Evolutionary conservation across 2,888 invertebrate species (phyloP), one percentile per base, ranked within the genome.

Genomic region (Polia nebulosa): DNA sequence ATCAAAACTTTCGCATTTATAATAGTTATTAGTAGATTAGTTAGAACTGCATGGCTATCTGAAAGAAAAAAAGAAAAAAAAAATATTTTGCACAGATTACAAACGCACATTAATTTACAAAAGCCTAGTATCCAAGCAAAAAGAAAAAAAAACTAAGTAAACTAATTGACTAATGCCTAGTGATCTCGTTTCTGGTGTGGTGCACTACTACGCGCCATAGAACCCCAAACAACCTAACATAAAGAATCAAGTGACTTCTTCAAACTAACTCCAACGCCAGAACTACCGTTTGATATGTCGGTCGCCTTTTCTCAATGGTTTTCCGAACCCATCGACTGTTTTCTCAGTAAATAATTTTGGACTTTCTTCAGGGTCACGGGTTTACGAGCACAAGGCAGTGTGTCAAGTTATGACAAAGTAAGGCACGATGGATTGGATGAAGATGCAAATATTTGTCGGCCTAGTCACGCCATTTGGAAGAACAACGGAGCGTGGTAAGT

Each of bases 281-380:
- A 73, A 25, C 13, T 69, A 57, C 52, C 39, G 76, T 58, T 70
- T n/a, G n/a, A 39, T 9, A 76, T 9, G 2, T 58, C 32, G 6
- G 71, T 41, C 27, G 47, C 11, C 22, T 51, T 65, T 64, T 27
- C 58, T 45, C 17, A 3, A 9, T 59, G n/a, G 59, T 65, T 65
- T 49, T 56, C 2, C 41, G 51, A 72, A 49, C 20, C 41, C 11
- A 58, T 65, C 25, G 29, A 41, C 25, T 61, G 36, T 57, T 79
- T 79, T 60, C 47, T 44, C 47, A 57, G 56, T 57, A 57, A 66
- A 78, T 41, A 66, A 36, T 60, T 56, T 79, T 66, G 51, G 68
- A 60, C 67, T 79, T 79, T 75, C 39, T 58, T 61, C 75, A 75
- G 68, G 76, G 68, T 74, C 68, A 75, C 59, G 22, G 59, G 74